Percentiles rank a stretch among this genome's conserved stretches.
These are phyloP conservation scores for Recurvirostra avosetta DNA, from an alignment of 2,113 vertebrate species.

Conservation along the genomic window DNA sequence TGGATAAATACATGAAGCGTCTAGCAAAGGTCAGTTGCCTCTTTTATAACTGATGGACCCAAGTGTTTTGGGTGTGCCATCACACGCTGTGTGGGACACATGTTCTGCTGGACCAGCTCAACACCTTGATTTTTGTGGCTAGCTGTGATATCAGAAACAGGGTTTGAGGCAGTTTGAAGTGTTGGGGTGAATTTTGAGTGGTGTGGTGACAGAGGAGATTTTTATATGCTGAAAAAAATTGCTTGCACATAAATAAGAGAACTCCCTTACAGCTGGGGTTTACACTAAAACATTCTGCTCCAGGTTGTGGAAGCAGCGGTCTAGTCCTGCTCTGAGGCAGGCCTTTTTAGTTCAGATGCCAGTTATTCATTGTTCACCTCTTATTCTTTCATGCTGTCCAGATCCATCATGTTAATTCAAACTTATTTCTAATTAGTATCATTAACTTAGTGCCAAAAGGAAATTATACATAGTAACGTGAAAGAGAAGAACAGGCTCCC, in stretches of 20 bases:
- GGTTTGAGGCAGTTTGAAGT: background rate
- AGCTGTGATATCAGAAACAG: background rate
- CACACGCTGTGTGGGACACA: background rate
- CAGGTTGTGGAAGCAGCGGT: background rate
- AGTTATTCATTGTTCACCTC: background rate
- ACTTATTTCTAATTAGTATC: background rate
- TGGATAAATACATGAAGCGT: conserved; percentile 41
- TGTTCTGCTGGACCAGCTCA: background rate
- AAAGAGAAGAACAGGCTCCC: background rate
- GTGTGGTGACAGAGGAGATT: background rate
- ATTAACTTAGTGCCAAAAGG: background rate
- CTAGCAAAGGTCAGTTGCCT: conserved; percentile 56
- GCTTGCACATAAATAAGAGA: background rate
- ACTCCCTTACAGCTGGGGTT: background rate
- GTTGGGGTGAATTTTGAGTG: background rate
- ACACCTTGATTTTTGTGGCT: background rate
- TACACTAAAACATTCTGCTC: background rate
- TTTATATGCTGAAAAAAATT: background rate
- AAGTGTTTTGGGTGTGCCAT: background rate
- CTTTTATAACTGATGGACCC: background rate
- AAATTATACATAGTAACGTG: background rate
- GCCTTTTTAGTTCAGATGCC: background rate
- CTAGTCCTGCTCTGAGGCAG: background rate
- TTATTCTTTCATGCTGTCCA: background rate
- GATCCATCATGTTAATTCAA: background rate